These are phyloP conservation scores for Scaptomyza graminum DNA, from an alignment of 1,140 invertebrate species.

Conservation along the genomic window DNA sequence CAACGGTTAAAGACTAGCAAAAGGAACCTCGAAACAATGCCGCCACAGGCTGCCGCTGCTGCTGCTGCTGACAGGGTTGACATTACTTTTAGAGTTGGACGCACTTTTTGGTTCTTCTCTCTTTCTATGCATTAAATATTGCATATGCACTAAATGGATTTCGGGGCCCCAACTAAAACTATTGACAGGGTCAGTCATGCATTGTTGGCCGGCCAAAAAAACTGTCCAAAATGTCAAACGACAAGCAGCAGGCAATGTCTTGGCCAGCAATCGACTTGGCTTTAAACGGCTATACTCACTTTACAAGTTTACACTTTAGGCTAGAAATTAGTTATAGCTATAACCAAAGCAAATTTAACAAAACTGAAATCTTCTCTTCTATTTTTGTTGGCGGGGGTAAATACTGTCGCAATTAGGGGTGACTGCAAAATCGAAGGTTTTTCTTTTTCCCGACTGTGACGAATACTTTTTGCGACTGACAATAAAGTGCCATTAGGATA, in stretches of 20 bases:
- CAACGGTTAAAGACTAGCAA: conserved; percentile 1
- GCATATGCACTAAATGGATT: conserved; percentile 75
- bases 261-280: conserved; percentile 17
- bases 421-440: conserved; percentile 28
- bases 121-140: conserved; percentile 74
- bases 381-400: conserved; percentile 1
- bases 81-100: conserved; percentile 64
- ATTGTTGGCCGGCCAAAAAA: conserved; percentile 77
- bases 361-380: background rate
- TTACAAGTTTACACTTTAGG: conserved; percentile 11
- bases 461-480: conserved; percentile 53
- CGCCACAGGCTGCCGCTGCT: conserved; percentile 29
- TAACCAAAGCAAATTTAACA: conserved; percentile 15
- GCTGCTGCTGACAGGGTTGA: conserved; percentile 49
- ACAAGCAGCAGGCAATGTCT: conserved; percentile 38
- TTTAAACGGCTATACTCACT: background rate
- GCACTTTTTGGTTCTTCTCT: conserved; percentile 61
- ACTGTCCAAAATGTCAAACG: conserved; percentile 65
- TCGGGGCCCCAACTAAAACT: conserved; percentile 33
- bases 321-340: conserved; percentile 19
- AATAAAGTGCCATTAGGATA: conserved; percentile 69
- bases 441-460: conserved; percentile 47
- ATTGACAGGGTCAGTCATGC: conserved; percentile 81
- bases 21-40: conserved; percentile 63
- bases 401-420: conserved; percentile 40